Evolutionary conservation across 2,888 invertebrate genomes (phyloP).

Genomic region (Carpatolechia fugitivella): DNA sequence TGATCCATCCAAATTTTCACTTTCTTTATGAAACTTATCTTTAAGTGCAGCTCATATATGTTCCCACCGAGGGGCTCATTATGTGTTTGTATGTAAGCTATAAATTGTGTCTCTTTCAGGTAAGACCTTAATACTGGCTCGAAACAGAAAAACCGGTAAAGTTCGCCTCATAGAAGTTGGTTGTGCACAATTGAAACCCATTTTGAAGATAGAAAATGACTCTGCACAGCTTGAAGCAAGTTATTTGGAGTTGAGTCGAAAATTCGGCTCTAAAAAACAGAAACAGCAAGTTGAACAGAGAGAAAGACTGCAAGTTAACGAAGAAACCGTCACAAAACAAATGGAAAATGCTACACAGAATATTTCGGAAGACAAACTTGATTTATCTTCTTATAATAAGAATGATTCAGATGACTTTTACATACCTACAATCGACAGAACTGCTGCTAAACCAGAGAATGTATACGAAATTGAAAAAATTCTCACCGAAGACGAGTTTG

Average conservation of each 20-base stretch:
- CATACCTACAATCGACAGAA: slow-evolving; percentile 71
- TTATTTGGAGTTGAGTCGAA: slow-evolving; percentile 72
- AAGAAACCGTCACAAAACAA: slow-evolving; percentile 77
- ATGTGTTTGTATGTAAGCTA: too few relatives aligned
- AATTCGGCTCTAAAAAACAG: slow-evolving; percentile 82
- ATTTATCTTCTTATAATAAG: slow-evolving; percentile 50
- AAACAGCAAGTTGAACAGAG: slow-evolving; percentile 80
- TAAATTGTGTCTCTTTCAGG: background rate
- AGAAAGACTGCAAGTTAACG: slow-evolving; percentile 79
- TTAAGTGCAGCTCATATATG: too few relatives aligned
- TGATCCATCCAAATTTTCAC: too few relatives aligned
- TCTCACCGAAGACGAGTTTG: slow-evolving; percentile 56
- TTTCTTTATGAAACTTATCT: too few relatives aligned
- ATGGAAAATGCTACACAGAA: slow-evolving; percentile 74
- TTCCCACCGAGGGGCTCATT: too few relatives aligned
- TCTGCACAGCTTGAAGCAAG: slow-evolving; percentile 43
- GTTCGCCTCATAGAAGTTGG: slow-evolving; percentile 53
- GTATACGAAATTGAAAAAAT: slow-evolving; percentile 70
- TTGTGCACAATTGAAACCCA: slow-evolving; percentile 50
- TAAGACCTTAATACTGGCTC: slow-evolving; percentile 49
- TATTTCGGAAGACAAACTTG: slow-evolving; percentile 49
- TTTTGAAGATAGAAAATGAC: slow-evolving; percentile 35
- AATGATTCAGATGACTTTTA: slow-evolving; percentile 63
- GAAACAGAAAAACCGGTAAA: slow-evolving; percentile 58
- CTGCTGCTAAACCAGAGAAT: slow-evolving; percentile 59